Evolutionary conservation across 1,140 invertebrate species (phyloP).

Genomic region (Agraylea sexmaculata): DNA sequence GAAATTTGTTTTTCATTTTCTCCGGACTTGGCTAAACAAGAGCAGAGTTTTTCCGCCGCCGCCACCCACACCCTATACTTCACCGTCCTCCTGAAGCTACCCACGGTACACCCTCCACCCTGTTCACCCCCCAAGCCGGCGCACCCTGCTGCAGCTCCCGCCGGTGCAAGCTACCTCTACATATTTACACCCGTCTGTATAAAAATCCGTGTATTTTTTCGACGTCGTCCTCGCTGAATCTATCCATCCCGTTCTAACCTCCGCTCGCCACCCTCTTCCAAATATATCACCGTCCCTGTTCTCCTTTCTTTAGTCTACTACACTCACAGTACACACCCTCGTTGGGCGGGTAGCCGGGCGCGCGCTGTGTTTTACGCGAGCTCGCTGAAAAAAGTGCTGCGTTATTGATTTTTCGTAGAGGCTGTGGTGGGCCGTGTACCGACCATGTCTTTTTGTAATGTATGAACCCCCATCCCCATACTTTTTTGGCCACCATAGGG

Average conservation of each 20-base stretch:
- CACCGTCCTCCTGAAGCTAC: background rate
- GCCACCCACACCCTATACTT: background rate
- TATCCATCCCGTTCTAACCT: constrained; percentile 13
- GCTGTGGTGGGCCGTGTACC: constrained; percentile 16
- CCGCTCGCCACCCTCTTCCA: constrained; percentile 1
- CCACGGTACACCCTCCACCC: constrained; percentile 4
- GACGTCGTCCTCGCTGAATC: constrained; percentile 13
- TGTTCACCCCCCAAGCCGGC: background rate
- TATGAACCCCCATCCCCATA: background rate
- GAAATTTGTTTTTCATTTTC: constrained; percentile 13
- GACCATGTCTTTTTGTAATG: constrained; percentile 18
- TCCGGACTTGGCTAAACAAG: constrained; percentile 7
- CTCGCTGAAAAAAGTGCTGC: constrained; percentile 23
- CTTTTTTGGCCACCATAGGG: constrained; percentile 3
- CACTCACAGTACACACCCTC: constrained; percentile 12
- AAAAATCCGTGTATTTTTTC: constrained; percentile 23
- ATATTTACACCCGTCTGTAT: constrained; percentile 21
- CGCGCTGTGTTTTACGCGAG: constrained; percentile 23
- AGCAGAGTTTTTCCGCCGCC: constrained; percentile 14
- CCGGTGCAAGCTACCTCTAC: constrained; percentile 19
- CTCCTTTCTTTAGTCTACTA: constrained; percentile 20
- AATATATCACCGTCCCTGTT: constrained; percentile 18
- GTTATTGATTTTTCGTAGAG: constrained; percentile 23
- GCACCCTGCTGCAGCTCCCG: constrained; percentile 11
- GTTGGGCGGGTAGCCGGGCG: constrained; percentile 12